Evolutionary conservation across 1,140 invertebrate genomes (phyloP), one percentile per base, ranked within the genome.

Genomic region (Megalonaias nervosa): DNA sequence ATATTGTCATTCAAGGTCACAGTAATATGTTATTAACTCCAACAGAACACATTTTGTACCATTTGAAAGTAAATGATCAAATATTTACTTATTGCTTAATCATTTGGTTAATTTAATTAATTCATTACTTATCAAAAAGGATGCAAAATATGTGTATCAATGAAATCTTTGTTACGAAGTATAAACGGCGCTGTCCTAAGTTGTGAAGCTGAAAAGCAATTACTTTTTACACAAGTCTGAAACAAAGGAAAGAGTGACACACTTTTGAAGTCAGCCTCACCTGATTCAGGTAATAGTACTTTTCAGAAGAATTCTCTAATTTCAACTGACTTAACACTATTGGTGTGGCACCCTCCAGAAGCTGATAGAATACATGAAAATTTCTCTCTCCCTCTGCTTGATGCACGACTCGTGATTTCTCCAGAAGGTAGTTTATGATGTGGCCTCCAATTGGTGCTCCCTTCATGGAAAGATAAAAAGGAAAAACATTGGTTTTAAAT

Each of bases 361-460:
- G 79, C 91, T 98, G 97, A 90, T 98, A 98, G 90, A 98, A 98
- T 70, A 98, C 95, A 86, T 98, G 97, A 91, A 98, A 98, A 90
- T 97, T 98, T 61, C 96, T 92, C 87, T 98, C 97, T 0, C 96
- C 96, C 1, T 90, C 82, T 77, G 94, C 94, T 88, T 98, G 97
- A 87, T 95, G 94, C 23, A 98, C 94, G 0, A 98, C 96, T 62
- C 88, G 72, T 0, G 97, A 98, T 89, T 99, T 99, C 91, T 99
- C 98, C 81, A 99, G 91, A 0, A 99, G 92, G 89, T 99, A 99
- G 0, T 98, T 99, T 81, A 97, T 92, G 95, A 99, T 99, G 73
- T 96, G 97, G 15, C 97, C 98, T 0, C 98, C 98, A 71, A 94
- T 76, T 58, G 85, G 85, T 5, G 80, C 81, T 70, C 85, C 85